These are phyloP conservation scores for Iphiclides podalirius DNA, from an alignment of 2,888 invertebrate genomes.

Conservation along the genomic window DNA sequence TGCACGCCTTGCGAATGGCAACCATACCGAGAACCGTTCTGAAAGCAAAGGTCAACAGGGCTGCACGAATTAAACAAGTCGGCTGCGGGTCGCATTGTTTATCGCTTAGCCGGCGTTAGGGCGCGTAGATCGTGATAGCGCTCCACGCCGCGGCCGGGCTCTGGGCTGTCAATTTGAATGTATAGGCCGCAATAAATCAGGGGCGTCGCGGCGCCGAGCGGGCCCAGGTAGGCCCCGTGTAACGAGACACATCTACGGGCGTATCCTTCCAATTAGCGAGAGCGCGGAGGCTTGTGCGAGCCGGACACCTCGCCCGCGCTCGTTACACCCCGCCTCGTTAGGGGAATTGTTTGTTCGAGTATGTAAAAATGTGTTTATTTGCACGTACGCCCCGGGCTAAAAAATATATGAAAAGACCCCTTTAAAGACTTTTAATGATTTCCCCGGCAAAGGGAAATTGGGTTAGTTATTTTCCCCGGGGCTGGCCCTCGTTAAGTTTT, in stretches of 20 bases:
- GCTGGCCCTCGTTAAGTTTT: conserved; percentile 80
- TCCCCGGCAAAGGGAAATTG: conserved; percentile 80
- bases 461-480: conserved; percentile 80
- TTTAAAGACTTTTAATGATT: conserved; percentile 81
- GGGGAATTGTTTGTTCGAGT: conserved; percentile 79
- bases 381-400: conserved; percentile 78
- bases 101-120: conserved; percentile 14
- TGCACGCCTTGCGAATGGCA: too few species aligned
- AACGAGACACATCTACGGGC: conserved; percentile 72
- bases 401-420: conserved; percentile 77
- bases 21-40: background rate
- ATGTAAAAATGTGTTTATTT: conserved; percentile 81
- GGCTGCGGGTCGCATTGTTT: conserved; percentile 15
- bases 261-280: conserved; percentile 72
- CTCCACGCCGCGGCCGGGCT: conserved; percentile 34
- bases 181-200: conserved; percentile 63
- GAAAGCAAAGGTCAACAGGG: conserved; percentile 16
- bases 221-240: conserved; percentile 58
- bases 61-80: conserved; percentile 2
- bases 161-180: conserved; percentile 62
- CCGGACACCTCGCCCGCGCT: conserved; percentile 42
- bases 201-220: conserved; percentile 48
- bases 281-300: conserved; percentile 32
- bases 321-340: conserved; percentile 77
- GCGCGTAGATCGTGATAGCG: conserved; percentile 18